Evolutionary conservation across 2,113 vertebrate genomes (phyloP).

Genomic region (Phycodurus eques): DNA sequence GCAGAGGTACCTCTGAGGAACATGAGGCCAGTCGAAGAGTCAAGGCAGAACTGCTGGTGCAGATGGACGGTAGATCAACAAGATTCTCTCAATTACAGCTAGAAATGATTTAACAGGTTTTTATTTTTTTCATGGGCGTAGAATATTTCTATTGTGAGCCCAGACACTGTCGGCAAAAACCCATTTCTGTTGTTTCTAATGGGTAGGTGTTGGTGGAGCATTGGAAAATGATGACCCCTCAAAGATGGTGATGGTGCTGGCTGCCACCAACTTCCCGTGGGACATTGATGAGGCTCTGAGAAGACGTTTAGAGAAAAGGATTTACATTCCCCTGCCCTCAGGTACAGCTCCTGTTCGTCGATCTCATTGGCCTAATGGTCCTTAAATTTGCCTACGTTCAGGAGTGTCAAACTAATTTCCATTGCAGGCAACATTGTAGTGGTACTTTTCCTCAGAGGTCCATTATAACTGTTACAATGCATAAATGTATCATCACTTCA

Average conservation of each 20-base stretch:
- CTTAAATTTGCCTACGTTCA: background rate
- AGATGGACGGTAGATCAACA: constrained; percentile 88
- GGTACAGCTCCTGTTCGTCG: constrained; percentile 64
- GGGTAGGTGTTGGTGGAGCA: constrained; percentile 89
- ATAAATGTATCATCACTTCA: no score
- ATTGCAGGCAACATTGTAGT: background rate
- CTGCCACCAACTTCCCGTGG: constrained; percentile 98
- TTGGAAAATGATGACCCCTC: constrained; percentile 92
- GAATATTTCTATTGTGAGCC: background rate
- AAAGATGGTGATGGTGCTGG: constrained; percentile 99
- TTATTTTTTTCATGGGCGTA: background rate
- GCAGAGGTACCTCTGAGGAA: constrained; percentile 94
- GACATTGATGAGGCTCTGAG: constrained; percentile 97
- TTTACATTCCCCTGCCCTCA: constrained; percentile 98
- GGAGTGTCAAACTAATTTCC: background rate
- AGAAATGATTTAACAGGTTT: background rate
- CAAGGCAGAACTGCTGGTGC: constrained; percentile 93
- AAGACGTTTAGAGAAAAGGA: constrained; percentile 92
- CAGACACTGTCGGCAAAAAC: background rate
- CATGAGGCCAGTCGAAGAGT: constrained; percentile 95
- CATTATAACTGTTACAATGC: no score
- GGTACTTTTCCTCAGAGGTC: no score
- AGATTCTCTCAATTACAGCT: background rate
- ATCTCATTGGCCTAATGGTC: background rate
- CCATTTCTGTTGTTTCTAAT: background rate